A percentile compares a stretch with the other conserved stretches of the same genome.
phyloP scores from a whole-genome alignment of 2,888 invertebrate species.

The Euphydryas editha region DNA sequence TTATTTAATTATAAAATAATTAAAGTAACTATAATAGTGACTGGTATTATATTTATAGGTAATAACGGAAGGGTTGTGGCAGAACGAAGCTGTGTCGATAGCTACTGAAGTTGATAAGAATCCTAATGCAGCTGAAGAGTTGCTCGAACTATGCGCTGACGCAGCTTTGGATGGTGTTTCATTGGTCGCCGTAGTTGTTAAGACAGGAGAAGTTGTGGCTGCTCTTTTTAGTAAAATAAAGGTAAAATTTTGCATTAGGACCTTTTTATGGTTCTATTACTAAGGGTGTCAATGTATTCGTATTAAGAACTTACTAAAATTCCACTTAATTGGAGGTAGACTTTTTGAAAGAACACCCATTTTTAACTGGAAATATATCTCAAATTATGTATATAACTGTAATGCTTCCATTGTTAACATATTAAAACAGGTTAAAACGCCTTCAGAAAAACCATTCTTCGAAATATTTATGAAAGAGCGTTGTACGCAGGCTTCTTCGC shows the following conservation, averaged over 20 bases:
- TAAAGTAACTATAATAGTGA: not conserved
- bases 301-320: too few species aligned
- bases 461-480: slow-evolving; percentile 81
- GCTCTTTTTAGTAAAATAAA: slow-evolving; percentile 88
- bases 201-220: slow-evolving; percentile 81
- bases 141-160: slow-evolving; percentile 83
- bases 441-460: slow-evolving; percentile 77
- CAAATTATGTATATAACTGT: too few species aligned
- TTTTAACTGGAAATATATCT: too few species aligned
- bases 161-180: slow-evolving; percentile 86
- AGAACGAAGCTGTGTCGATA: slow-evolving; percentile 83
- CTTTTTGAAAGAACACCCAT: too few species aligned
- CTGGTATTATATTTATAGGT: slow-evolving; percentile 50
- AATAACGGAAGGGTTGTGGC: slow-evolving; percentile 83
- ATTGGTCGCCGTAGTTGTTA: slow-evolving; percentile 83
- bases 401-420: not conserved
- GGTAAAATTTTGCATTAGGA: slow-evolving; percentile 63
- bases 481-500: slow-evolving; percentile 83
- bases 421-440: slow-evolving; percentile 55
- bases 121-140: slow-evolving; percentile 81
- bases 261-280: too few species aligned
- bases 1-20: too few species aligned
- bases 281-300: too few species aligned
- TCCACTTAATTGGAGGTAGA: too few species aligned
- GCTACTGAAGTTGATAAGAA: slow-evolving; percentile 84